Base-by-base conservation (phyloP, 2,113 vertebrate genomes). In the Arothron firmamentum region DNA sequence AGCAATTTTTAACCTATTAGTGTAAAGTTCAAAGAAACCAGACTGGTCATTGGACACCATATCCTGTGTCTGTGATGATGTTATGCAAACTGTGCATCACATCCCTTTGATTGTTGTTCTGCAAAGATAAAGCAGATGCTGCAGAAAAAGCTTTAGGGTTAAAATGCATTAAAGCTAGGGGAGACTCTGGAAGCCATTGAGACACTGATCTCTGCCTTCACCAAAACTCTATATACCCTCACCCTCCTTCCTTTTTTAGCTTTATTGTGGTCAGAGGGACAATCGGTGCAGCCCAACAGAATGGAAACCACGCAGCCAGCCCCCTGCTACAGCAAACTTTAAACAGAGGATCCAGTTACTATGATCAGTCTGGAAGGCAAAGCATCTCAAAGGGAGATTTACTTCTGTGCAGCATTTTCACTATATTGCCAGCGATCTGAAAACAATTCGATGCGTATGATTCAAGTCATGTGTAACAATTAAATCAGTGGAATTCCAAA, bases 211-310 rank as follows among this genome's bases (percentile, higher is more conserved):
- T 84, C 49, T 74, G 79, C 68, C 69, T 77, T 75, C 66, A 77
- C 59, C 57, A 45, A 60, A 75, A 73, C 60, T 60, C 34, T 79
- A 53, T 79, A 53, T 67, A 65, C 75, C 70, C 62, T 80, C 79
- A 70, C 78, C 73, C 77, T 74, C 67, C 71, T 78, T 82, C 77
- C 73, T 62, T 73, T 77, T 66, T 34, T 55, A 52, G 62, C 85
- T 85, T 86, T 89, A 81, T 88, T 90, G 86, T 89, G 89, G 89
- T 88, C 70, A 56, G 77, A 74, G 81, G 81, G 83, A 88, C 87
- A 86, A 88, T 88, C 78, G 78, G 79, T 87, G 79, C 86, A 88
- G 85, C 79, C 81, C 75, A 78, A 53, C 51, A 66, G 72, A 87
- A 87, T 90, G 84, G 75, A 87, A 88, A 88, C 83, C 81, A 74